These are phyloP conservation scores for Hemibagrus wyckioides DNA, from an alignment of 2,113 vertebrate genomes.

Conservation along the genomic window DNA sequence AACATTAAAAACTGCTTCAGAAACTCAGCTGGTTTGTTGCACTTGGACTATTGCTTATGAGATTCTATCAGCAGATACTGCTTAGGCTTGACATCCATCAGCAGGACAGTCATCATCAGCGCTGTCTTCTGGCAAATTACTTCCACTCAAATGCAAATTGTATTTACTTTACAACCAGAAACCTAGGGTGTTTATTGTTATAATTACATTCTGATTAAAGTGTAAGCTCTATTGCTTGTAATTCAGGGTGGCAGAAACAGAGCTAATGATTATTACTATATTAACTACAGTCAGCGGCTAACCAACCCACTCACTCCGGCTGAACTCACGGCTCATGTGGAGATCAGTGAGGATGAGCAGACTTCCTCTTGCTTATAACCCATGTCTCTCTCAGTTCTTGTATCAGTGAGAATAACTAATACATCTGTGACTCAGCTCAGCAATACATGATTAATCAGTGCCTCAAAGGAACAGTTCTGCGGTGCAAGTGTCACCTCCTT, in stretches of 20 bases:
- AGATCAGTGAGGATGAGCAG: slow-evolving; percentile 18
- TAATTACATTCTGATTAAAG: slow-evolving; percentile 22
- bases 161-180: background rate
- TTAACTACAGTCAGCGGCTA: background rate
- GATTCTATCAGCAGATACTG: background rate
- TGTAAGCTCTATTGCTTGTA: background rate
- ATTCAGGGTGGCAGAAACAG: background rate
- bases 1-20: background rate
- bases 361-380: slow-evolving; percentile 38
- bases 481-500: slow-evolving; percentile 48
- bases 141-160: background rate
- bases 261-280: slow-evolving; percentile 27
- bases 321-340: background rate
- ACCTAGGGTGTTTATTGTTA: background rate
- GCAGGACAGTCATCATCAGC: background rate
- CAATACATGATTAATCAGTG: slow-evolving; percentile 68
- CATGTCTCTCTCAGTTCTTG: slow-evolving; percentile 52
- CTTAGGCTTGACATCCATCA: background rate
- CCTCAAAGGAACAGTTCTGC: slow-evolving; percentile 58
- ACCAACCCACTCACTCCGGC: background rate
- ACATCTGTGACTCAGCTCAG: slow-evolving; percentile 58
- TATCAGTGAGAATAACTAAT: slow-evolving; percentile 61
- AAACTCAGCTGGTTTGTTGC: background rate
- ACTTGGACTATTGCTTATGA: background rate
- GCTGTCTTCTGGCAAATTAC: background rate